phyloP scores from a whole-genome alignment of 2,113 vertebrate genomes.

The Notarius quadriscutis region DNA sequence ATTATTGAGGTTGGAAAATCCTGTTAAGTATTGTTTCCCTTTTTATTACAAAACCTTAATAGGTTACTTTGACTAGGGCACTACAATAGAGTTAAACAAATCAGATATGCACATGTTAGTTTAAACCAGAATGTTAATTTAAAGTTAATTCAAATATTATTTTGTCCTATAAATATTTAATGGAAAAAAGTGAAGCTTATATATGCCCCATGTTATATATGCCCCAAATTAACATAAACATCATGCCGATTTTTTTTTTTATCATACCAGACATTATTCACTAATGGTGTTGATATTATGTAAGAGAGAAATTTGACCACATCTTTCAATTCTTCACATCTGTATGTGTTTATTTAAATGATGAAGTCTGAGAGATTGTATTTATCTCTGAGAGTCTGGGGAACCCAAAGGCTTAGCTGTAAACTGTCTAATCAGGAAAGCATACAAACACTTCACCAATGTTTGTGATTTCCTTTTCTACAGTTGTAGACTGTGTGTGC shows the following conservation, averaged over 20 bases:
- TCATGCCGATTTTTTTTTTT: background rate
- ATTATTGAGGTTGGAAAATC: background rate
- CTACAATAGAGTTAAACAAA: background rate
- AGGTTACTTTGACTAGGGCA: background rate
- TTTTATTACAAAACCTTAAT: background rate
- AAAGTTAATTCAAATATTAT: background rate
- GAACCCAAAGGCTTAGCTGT: conserved; percentile 14
- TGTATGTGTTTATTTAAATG: conserved; percentile 22
- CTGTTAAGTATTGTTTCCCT: background rate
- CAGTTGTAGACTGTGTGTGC: background rate
- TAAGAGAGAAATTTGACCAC: conserved; percentile 9
- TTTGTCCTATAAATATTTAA: background rate
- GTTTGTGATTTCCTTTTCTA: conserved; percentile 22
- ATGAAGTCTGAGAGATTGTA: conserved; percentile 17
- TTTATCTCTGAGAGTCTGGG: background rate
- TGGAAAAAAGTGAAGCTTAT: background rate
- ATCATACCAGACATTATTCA: conserved; percentile 2
- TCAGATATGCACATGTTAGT: background rate
- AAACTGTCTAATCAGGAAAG: conserved; percentile 37
- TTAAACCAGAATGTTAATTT: background rate
- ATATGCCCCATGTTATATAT: background rate
- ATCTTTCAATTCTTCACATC: conserved; percentile 19
- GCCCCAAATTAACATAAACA: conserved; percentile 3
- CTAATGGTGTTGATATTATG: conserved; percentile 15
- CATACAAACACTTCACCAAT: conserved; percentile 45